These are phyloP conservation scores for Odontophorus gujanensis DNA, from an alignment of 2,113 vertebrate genomes.

Conservation along the genomic window DNA sequence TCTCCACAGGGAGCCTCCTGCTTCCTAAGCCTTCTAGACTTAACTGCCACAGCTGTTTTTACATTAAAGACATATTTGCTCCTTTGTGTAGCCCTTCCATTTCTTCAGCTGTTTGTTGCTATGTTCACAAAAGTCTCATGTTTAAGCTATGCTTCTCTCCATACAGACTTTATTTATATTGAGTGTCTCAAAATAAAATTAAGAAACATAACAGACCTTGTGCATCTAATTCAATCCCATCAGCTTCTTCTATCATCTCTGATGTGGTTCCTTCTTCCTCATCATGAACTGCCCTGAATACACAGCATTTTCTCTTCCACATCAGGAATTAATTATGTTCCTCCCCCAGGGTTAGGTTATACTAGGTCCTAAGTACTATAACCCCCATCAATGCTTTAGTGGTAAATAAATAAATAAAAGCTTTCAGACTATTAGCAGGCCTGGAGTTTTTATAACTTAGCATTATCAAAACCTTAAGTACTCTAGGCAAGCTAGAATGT, in stretches of 20 bases:
- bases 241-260: background rate
- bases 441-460: background rate
- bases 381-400: background rate
- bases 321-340: background rate
- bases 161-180: background rate
- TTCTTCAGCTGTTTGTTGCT: background rate
- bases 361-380: background rate
- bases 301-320: background rate
- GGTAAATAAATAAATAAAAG: background rate
- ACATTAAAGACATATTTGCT: background rate
- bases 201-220: background rate
- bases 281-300: background rate
- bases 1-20: background rate
- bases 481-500: background rate
- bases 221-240: background rate
- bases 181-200: background rate
- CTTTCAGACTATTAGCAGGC: background rate
- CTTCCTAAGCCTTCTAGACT: background rate
- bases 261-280: background rate
- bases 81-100: background rate
- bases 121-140: background rate
- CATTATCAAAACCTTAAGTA: background rate
- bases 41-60: background rate
- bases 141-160: background rate
- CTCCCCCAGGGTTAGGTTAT: background rate